A percentile compares a stretch with the other conserved stretches of the same genome.
These are phyloP conservation scores for Xiphophorus birchmanni DNA, from an alignment of 2,797 vertebrate genomes.

Conservation along the genomic window DNA sequence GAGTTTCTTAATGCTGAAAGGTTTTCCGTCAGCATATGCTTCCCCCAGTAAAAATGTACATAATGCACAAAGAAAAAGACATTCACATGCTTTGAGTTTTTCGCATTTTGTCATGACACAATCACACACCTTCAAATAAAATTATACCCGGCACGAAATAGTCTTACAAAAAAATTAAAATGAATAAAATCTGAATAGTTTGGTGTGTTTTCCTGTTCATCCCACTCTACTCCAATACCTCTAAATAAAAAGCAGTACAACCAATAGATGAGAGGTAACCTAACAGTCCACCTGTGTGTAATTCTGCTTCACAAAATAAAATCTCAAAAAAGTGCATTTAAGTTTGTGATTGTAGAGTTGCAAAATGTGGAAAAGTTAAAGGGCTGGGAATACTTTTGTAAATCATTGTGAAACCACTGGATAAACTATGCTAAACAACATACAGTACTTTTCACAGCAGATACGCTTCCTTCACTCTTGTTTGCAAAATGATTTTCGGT, in stretches of 20 bases:
- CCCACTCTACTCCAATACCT: background rate
- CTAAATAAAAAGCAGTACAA: background rate
- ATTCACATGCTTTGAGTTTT: background rate
- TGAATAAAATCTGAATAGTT: background rate
- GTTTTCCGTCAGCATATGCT: background rate
- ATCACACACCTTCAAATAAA: background rate
- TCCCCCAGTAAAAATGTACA: background rate
- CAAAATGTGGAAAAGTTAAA: background rate
- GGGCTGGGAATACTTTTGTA: background rate
- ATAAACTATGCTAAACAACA: background rate
- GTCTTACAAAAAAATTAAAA: background rate
- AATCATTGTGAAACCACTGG: background rate
- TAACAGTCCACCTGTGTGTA: background rate
- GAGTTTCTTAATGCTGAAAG: slow-evolving; percentile 22
- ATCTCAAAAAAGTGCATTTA: background rate
- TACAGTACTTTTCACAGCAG: slow-evolving; percentile 5
- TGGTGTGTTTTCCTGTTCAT: background rate
- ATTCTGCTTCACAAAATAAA: background rate
- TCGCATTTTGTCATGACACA: background rate
- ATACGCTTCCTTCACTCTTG: slow-evolving; percentile 1
- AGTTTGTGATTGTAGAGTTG: background rate
- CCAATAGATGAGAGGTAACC: background rate
- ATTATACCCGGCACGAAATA: too few species aligned
- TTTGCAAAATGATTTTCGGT: slow-evolving; percentile 2
- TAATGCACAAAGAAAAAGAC: background rate